Evolutionary conservation across 2,888 invertebrate species (phyloP).

Genomic region (Apantesis nais): DNA sequence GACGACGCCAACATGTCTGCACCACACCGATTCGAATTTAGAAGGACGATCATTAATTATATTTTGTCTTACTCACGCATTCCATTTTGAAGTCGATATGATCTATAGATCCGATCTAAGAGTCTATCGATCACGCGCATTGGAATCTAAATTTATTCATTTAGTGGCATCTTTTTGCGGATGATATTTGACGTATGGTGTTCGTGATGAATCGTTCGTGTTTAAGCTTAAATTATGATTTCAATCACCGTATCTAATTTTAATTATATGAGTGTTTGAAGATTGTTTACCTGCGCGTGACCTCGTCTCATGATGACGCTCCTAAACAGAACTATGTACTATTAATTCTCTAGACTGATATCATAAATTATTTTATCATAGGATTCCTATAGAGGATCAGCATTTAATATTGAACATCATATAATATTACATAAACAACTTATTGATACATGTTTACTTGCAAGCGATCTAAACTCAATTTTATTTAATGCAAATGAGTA

Average conservation of each 20-base stretch:
- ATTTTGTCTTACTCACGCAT: constrained; percentile 86
- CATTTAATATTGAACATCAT: no score
- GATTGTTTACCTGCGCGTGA: constrained; percentile 44
- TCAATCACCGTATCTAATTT: constrained; percentile 65
- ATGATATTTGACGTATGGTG: constrained; percentile 70
- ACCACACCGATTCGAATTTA: constrained; percentile 82
- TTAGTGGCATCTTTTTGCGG: constrained; percentile 83
- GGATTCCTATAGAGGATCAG: no score
- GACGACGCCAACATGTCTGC: constrained; percentile 85
- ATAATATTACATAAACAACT: no score
- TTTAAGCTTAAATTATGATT: constrained; percentile 63
- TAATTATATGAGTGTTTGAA: constrained; percentile 43
- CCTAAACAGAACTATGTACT: neutral
- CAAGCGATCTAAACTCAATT: no score
- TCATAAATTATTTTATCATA: neutral
- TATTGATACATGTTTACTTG: no score
- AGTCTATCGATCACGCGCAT: constrained; percentile 83
- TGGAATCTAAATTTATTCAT: constrained; percentile 84
- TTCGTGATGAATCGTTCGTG: constrained; percentile 64
- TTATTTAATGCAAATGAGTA: neutral
- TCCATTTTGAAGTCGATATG: constrained; percentile 83
- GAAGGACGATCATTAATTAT: constrained; percentile 84
- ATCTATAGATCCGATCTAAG: constrained; percentile 85
- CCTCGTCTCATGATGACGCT: constrained; percentile 15
- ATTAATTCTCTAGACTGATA: neutral